Conservation (phyloP, 2,888 invertebrate genomes). For the Taphrorychus bicolor region DNA sequence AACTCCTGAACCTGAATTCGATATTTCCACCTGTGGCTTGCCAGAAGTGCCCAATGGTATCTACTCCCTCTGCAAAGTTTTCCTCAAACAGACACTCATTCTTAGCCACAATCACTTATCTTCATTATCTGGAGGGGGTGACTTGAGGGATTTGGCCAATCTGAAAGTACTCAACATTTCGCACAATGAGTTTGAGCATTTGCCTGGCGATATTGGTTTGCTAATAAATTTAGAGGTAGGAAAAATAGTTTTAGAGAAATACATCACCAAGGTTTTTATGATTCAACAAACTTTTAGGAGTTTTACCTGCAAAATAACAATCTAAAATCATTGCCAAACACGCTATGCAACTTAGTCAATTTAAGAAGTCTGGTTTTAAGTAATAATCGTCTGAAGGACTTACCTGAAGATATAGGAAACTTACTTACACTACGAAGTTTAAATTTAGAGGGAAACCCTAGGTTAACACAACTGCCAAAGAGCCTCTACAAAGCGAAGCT, state of each 20-base stretch:
- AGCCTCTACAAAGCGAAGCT: slow-evolving; percentile 71
- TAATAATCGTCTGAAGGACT: slow-evolving; percentile 69
- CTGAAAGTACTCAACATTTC: slow-evolving; percentile 72
- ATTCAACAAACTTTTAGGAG: slow-evolving; percentile 63
- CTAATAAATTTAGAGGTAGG: slow-evolving; percentile 73
- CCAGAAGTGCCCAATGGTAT: slow-evolving; percentile 78
- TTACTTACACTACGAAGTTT: slow-evolving; percentile 68
- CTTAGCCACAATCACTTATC: slow-evolving; percentile 74
- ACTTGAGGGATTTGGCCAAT: slow-evolving; percentile 72
- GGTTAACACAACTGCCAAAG: slow-evolving; percentile 68
- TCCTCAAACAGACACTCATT: slow-evolving; percentile 75
- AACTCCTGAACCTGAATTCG: slow-evolving; percentile 82
- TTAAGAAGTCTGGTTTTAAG: slow-evolving; percentile 75
- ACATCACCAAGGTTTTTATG: background rate
- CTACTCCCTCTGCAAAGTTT: slow-evolving; percentile 81
- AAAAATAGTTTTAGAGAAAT: background rate
- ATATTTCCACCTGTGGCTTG: slow-evolving; percentile 80
- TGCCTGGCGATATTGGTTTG: slow-evolving; percentile 71
- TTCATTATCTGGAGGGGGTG: slow-evolving; percentile 74
- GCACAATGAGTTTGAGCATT: slow-evolving; percentile 68
- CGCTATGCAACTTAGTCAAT: slow-evolving; percentile 68
- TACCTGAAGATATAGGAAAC: slow-evolving; percentile 71
- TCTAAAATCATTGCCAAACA: slow-evolving; percentile 72
- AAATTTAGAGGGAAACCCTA: slow-evolving; percentile 67
- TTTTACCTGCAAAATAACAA: slow-evolving; percentile 77